phyloP scores from a whole-genome alignment of 2,888 invertebrate genomes.

The Incurvaria masculella region DNA sequence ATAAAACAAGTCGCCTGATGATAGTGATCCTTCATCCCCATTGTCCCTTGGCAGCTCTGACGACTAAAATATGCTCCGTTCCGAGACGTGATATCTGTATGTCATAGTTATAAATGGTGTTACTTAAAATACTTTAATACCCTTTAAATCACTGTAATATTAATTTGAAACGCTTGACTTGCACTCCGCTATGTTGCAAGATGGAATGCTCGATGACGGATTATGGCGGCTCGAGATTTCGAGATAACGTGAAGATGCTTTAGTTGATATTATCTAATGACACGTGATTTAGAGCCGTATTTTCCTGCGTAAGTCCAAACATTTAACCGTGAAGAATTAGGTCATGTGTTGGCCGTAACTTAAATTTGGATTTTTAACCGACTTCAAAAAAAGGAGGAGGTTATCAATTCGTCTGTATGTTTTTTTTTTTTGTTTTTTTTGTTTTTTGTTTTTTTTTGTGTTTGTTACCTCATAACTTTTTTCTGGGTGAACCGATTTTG shows the following conservation, averaged over 20 bases:
- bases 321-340: too few species aligned
- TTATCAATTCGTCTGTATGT: too few species aligned
- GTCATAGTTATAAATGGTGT: slow-evolving; percentile 54
- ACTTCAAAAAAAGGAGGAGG: too few species aligned
- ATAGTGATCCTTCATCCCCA: slow-evolving; percentile 55
- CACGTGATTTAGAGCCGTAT: background rate
- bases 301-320: too few species aligned
- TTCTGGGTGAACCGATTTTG: too few species aligned
- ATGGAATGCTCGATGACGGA: slow-evolving; percentile 55
- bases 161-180: slow-evolving; percentile 53
- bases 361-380: too few species aligned
- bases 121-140: slow-evolving; percentile 56
- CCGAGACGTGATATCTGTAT: slow-evolving; percentile 50
- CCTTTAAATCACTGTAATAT: slow-evolving; percentile 52
- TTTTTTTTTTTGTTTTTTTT: too few species aligned
- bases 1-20: slow-evolving; percentile 48
- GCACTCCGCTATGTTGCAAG: slow-evolving; percentile 41
- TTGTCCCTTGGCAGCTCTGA: slow-evolving; percentile 57
- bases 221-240: slow-evolving; percentile 40
- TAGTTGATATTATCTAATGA: background rate
- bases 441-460: too few species aligned
- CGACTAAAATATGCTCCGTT: slow-evolving; percentile 52
- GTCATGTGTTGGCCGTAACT: too few species aligned
- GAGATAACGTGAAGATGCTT: slow-evolving; percentile 29
- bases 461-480: too few species aligned